A percentile compares a stretch with the other conserved stretches of the same genome.
Evolutionary conservation across 92 coral and sea anemone genomes (phyloP).

Genomic region (Parazoanthus darwini): DNA sequence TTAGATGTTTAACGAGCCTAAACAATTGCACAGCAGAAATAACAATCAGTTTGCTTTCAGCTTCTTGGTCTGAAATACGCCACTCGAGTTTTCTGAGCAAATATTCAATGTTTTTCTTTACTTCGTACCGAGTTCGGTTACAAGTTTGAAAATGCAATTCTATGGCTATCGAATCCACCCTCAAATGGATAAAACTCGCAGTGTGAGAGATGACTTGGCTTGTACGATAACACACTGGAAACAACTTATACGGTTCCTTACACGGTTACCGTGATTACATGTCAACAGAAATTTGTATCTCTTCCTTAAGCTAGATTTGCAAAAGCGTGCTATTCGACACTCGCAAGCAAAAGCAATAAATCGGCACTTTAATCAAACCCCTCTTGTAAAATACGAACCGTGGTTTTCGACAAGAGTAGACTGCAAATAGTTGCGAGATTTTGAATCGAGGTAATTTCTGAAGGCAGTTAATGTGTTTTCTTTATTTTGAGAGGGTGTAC

Average conservation of each 20-base stretch:
- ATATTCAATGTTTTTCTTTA: conserved; percentile 4
- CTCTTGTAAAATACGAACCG: conserved; percentile 29
- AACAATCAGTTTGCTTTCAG: conserved; percentile 31
- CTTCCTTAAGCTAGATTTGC: background rate
- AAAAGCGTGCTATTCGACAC: conserved; percentile 13
- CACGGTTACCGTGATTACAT: conserved; percentile 6
- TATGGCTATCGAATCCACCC: background rate
- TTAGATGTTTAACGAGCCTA: conserved; percentile 29
- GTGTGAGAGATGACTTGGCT: background rate
- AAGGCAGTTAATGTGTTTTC: conserved; percentile 14
- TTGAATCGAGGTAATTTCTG: conserved; percentile 14
- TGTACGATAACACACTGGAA: background rate
- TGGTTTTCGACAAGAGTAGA: conserved; percentile 15
- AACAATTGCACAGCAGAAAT: conserved; percentile 34
- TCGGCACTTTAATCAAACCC: conserved; percentile 15
- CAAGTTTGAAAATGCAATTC: background rate
- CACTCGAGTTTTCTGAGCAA: conserved; percentile 32
- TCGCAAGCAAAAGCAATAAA: background rate
- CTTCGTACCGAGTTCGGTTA: background rate
- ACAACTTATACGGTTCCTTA: conserved; percentile 3
- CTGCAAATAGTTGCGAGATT: conserved; percentile 14
- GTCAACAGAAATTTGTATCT: conserved; percentile 32
- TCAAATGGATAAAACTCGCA: background rate
- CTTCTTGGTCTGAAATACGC: conserved; percentile 29
- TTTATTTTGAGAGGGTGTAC: conserved; percentile 40